A percentile compares a stretch with the other conserved stretches of the same genome.
Evolutionary conservation across 2,888 invertebrate genomes (phyloP).

Genomic region (Pammene aurita): DNA sequence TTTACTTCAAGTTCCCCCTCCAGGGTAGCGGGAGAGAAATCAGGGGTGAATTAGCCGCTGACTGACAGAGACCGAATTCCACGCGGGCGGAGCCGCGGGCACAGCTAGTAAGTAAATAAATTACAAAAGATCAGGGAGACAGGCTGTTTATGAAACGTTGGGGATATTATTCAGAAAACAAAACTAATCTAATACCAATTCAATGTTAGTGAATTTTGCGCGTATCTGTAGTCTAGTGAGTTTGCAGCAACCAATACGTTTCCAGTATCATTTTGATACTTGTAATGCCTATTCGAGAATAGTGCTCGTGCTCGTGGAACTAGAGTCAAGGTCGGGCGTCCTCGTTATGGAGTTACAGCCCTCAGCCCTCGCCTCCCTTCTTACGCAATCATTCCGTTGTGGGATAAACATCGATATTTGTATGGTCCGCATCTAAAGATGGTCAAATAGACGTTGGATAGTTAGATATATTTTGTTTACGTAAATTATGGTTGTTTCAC

Average conservation of each 20-base stretch:
- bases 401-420: slow-evolving; percentile 11
- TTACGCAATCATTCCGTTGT: slow-evolving; percentile 22
- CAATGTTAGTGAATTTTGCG: background rate
- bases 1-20: too few species aligned
- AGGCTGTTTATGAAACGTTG: background rate
- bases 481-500: background rate
- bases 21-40: too few species aligned
- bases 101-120: slow-evolving; percentile 9
- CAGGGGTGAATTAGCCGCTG: too few species aligned
- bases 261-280: background rate
- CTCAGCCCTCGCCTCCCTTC: slow-evolving; percentile 10
- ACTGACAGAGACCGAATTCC: too few species aligned
- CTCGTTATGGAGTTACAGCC: slow-evolving; percentile 21
- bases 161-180: background rate
- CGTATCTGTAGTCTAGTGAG: background rate
- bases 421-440: slow-evolving; percentile 8
- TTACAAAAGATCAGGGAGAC: slow-evolving; percentile 9
- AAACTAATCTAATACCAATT: background rate
- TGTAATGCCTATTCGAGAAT: slow-evolving; percentile 1
- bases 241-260: background rate
- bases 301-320: slow-evolving; percentile 17
- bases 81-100: too few species aligned
- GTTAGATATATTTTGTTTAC: background rate
- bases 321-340: slow-evolving; percentile 23
- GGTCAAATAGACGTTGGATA: background rate